Evolutionary conservation across 2,113 vertebrate genomes (phyloP).

Genomic region (Phainopepla nitens): DNA sequence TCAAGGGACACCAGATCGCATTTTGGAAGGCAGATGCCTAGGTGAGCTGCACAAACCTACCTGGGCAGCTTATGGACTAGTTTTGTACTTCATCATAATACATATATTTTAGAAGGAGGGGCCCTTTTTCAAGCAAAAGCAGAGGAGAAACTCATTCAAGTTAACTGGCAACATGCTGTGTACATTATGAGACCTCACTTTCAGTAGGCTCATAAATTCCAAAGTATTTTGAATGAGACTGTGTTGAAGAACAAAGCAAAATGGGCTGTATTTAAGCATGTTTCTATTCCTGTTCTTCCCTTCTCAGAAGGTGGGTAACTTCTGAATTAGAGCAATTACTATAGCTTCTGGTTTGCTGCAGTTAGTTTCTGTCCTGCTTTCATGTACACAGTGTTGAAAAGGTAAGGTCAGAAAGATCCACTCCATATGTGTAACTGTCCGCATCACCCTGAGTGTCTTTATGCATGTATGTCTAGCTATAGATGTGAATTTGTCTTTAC

Average conservation of each 20-base stretch:
- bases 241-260: slow-evolving; percentile 62
- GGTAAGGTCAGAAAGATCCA: background rate
- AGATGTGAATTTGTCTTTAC: background rate
- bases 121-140: slow-evolving; percentile 32
- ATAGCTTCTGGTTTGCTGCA: slow-evolving; percentile 30
- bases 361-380: slow-evolving; percentile 49
- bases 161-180: slow-evolving; percentile 46
- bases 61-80: background rate
- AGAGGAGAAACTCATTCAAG: slow-evolving; percentile 56
- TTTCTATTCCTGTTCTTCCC: slow-evolving; percentile 5
- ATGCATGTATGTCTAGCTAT: background rate
- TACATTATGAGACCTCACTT: slow-evolving; percentile 40
- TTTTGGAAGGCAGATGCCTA: background rate
- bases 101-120: background rate
- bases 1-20: background rate
- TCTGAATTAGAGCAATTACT: slow-evolving; percentile 52
- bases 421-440: background rate
- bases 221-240: background rate
- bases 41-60: background rate
- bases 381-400: background rate
- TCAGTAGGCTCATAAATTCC: slow-evolving; percentile 41
- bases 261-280: slow-evolving; percentile 5
- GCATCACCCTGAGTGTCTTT: background rate
- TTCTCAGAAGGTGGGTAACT: slow-evolving; percentile 43
- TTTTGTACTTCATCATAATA: background rate